Conservation (phyloP, 2,797 vertebrate species). For the Falco cherrug region DNA sequence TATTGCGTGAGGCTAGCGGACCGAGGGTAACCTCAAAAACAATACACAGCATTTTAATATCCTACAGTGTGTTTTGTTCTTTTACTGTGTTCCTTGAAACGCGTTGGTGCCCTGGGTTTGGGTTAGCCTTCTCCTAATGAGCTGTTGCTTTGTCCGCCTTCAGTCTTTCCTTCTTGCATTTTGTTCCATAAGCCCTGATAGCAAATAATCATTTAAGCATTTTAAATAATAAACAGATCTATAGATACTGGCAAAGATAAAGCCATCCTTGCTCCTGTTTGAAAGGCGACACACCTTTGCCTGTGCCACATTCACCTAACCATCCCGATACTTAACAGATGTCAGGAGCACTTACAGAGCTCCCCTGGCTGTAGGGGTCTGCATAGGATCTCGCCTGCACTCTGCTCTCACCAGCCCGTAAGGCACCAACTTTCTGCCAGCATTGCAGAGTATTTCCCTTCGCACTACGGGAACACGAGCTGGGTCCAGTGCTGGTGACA, state of each 20-base stretch:
- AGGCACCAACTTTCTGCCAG: background rate
- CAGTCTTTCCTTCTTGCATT: background rate
- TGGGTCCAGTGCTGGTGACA: background rate
- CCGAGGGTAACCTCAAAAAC: background rate
- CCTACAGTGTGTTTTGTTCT: background rate
- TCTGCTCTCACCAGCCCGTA: accelerated
- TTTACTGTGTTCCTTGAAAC: background rate
- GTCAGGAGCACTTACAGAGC: background rate
- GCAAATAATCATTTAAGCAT: background rate
- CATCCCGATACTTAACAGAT: accelerated
- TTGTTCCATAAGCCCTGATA: background rate
- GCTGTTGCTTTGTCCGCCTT: too few species aligned
- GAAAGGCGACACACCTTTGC: accelerated
- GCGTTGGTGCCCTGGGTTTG: too few species aligned
- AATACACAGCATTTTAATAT: background rate
- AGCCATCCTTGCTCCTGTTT: background rate
- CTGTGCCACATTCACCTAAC: accelerated
- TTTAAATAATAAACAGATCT: background rate
- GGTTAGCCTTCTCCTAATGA: background rate
- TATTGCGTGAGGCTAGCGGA: background rate
- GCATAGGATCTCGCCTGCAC: background rate
- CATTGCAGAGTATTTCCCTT: background rate
- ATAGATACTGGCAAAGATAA: background rate
- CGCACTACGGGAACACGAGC: accelerated
- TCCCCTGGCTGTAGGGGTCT: too few species aligned